Evolutionary conservation across 2,113 vertebrate species (phyloP), one percentile per base, ranked within the genome.

Genomic region (Pachypanchax playfairii): DNA sequence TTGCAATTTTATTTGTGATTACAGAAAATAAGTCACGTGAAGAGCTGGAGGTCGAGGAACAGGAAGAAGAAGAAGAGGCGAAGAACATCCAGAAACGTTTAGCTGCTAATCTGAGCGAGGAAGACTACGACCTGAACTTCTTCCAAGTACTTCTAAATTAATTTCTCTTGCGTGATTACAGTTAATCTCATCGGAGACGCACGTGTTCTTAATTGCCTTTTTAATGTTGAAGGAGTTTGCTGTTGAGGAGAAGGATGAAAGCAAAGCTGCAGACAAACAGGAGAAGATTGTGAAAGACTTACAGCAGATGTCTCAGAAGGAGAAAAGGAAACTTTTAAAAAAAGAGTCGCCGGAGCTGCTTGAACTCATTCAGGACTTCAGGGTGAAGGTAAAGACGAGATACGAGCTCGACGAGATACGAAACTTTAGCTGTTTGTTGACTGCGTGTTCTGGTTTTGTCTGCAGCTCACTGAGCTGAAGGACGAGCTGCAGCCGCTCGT

Each of bases 271-370:
- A 0, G 82, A 85, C 56, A 90, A 89, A 22, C 91, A 93, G 28
- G 89, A 93, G 65, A 94, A 87, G 52, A 94, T 99, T 0, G 86
- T 91, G 26, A 95, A 96, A 71, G 95, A 99, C 54, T 84, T 98
- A 68, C 84, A 94, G 5, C 88, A 94, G 31, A 92, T 99, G 88
- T 93, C 96, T 1, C 91, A 89, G 41, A 98, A 98, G 54, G 93
- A 98, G 73, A 95, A 96, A 80, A 87, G 98, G 73, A 98, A 96
- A 65, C 91, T 99, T 38, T 70, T 99, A 69, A 96, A 94, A 83
- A 95, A 96, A 48, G 97, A 99, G 57, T 95, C 97, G 0, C 97
- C 97, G 0, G 97, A 99, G 82, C 90, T 99, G 50, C 81, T 98
- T 74, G 96, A 99, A 52, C 92, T 99, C 31, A 93, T 97, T 20